Base-by-base conservation (phyloP, 2,888 invertebrate species). In the Apamea monoglypha region DNA sequence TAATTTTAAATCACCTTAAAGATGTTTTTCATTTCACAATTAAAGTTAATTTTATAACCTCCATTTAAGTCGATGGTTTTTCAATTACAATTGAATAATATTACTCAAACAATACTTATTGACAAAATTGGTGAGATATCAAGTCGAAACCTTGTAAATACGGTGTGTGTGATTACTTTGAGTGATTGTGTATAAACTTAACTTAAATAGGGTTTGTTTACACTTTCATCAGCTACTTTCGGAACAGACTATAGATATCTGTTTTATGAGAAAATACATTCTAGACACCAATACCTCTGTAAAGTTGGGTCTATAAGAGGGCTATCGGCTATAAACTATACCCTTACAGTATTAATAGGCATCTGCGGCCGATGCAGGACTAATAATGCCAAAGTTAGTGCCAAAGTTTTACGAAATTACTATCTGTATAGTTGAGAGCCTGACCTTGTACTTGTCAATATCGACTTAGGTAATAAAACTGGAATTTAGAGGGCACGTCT, bases 361-460 rank as follows among this genome's bases (percentile, higher is more conserved):
- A 67, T 80, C 69, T 81, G 76, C 29, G 75, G 75, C 59, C 69
- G 69, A 74, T 70, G 59, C 66, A 81, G 74, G 21, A 69, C 78
- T 80, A 80, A 82, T 78, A 83, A 72, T 73, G 72, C 12, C 75
- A 50, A 83, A 83, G 78, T 83, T 83, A 89, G 81, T 67, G 10
- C 73, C 25, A 53, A 82, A 85, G 82, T 81, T 81, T 77, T 81
- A 76, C 66, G 21, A 78, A 83, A 78, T 82, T 75, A 78, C 75
- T 81, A 44, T 70, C 12, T 66, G 67, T 47, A 66, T 14, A 77
- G 47, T 81, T 63, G 59, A 82, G 40, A 82, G 75, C 67, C 53
- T 68, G 81, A 59, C 64, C 64, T 64, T 72, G 76, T 83, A 56
- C 64, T 50, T 85, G 83, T 85, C 81, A 72, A 74, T 85, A 85